phyloP scores from a whole-genome alignment of 2,113 vertebrate species.

The Athene cunicularia region DNA sequence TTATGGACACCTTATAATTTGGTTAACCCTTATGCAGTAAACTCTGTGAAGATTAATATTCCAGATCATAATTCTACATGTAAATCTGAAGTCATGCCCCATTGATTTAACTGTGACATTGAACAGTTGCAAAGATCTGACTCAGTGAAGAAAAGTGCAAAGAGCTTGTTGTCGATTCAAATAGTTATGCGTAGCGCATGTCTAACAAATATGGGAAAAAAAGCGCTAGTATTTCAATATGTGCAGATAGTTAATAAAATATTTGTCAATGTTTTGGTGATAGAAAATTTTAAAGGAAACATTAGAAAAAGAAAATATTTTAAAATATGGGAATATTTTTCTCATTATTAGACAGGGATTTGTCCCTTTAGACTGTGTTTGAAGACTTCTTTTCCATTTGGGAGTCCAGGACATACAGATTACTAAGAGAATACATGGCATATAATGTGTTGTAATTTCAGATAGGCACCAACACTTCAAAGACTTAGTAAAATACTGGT shows the following conservation, averaged over 20 bases:
- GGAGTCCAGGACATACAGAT: background rate
- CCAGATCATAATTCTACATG: background rate
- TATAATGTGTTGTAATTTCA: background rate
- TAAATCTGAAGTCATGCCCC: background rate
- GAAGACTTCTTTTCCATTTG: background rate
- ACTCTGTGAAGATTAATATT: background rate
- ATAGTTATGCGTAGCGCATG: rapidly evolving
- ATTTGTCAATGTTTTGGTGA: background rate
- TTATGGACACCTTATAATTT: background rate
- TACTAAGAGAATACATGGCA: background rate
- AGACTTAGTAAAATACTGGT: background rate
- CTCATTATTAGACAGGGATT: background rate
- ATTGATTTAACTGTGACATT: background rate
- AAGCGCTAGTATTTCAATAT: background rate
- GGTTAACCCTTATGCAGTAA: background rate
- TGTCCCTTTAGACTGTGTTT: background rate
- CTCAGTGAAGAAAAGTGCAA: background rate
- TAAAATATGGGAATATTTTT: background rate
- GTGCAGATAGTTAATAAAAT: background rate
- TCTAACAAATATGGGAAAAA: background rate
- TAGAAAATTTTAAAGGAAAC: background rate
- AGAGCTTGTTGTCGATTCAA: background rate
- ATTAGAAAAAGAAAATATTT: background rate
- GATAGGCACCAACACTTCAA: background rate
- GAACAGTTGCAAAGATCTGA: background rate